phyloP scores from a whole-genome alignment of 37 sponge, comb jelly and placozoan species.

The Crambe crambe region DNA sequence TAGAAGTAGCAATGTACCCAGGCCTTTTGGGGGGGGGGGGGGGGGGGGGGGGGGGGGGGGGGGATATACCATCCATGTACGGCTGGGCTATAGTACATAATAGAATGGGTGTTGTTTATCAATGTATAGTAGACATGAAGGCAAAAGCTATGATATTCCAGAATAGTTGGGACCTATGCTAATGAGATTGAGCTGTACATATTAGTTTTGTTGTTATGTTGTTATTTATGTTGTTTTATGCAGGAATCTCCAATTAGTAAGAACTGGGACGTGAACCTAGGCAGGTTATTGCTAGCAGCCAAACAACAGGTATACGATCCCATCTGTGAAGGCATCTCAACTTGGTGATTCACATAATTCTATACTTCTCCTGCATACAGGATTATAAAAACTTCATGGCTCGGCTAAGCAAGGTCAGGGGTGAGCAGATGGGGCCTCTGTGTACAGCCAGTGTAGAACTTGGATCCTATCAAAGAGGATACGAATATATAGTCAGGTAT shows the following conservation, averaged over 20 bases:
- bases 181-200: no score
- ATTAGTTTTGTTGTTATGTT: no score
- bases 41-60: no score
- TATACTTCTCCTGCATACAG: constrained; percentile 15
- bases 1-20: no score
- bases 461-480: constrained; percentile 79
- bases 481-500: constrained; percentile 82
- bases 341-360: no score
- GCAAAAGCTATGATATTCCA: no score
- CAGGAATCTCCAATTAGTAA: constrained; percentile 47
- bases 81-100: no score
- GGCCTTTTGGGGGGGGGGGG: no score
- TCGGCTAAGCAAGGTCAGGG: constrained; percentile 47
- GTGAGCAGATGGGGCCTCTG: constrained; percentile 75
- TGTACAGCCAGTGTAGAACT: constrained; percentile 77
- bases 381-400: constrained; percentile 40
- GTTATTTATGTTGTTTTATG: neutral
- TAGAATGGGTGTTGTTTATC: no score
- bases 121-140: no score
- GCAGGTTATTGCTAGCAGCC: constrained; percentile 68
- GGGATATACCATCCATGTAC: no score
- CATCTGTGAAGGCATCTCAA: neutral
- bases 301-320: constrained; percentile 54
- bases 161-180: no score
- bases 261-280: constrained; percentile 83